phyloP scores from a whole-genome alignment of 2,113 vertebrate species.

The Brienomyrus longianalis region DNA sequence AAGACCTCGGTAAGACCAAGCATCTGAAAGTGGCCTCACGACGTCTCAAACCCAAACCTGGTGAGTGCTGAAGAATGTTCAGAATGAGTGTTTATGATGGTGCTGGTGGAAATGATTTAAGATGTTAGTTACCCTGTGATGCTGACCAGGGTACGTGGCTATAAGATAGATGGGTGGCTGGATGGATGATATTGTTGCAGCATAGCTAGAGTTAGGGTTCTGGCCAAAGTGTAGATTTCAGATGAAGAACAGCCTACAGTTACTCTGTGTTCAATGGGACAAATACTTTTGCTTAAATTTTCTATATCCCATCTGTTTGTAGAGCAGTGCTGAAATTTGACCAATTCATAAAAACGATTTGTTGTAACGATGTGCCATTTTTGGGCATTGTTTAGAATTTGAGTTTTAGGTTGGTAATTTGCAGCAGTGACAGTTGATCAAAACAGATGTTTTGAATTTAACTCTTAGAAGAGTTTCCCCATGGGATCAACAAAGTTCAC shows the following conservation, averaged over 20 bases:
- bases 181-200: not conserved
- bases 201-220: not conserved
- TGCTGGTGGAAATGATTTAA: not conserved
- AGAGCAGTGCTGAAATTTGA: not conserved
- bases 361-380: not conserved
- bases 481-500: not conserved
- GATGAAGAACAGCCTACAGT: not conserved
- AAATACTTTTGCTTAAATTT: not conserved
- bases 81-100: not conserved
- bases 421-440: not conserved
- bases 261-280: not conserved
- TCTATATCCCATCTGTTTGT: not conserved
- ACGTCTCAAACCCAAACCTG: conserved; percentile 36
- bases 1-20: conserved; percentile 76
- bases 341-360: not conserved
- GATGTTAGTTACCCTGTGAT: not conserved
- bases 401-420: not conserved
- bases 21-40: conserved; percentile 74
- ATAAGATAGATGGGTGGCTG: not conserved
- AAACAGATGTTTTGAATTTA: not conserved
- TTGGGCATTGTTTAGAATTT: not conserved
- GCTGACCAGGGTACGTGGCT: not conserved
- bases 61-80: conserved; percentile 36
- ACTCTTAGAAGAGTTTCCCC: not conserved
- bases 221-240: not conserved